Evolutionary conservation across 2,113 vertebrate genomes (phyloP).

Genomic region (Tupaia chinensis): DNA sequence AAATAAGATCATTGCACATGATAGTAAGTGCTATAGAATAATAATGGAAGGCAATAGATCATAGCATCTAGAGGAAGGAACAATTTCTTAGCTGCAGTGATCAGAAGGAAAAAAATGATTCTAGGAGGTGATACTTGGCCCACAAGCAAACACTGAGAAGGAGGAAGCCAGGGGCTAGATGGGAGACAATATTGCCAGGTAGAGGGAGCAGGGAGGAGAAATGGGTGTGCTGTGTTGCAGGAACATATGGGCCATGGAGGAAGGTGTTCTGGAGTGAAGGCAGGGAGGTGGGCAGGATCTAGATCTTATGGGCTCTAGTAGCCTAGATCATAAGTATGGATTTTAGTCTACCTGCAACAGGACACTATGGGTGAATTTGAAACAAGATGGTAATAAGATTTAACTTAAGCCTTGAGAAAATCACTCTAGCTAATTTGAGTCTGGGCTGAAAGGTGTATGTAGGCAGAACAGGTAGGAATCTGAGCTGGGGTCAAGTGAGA

Average conservation of each 20-base stretch:
- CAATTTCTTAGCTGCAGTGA: neutral
- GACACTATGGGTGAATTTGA: neutral
- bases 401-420: neutral
- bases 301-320: neutral
- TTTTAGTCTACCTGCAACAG: neutral
- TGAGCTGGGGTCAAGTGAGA: neutral
- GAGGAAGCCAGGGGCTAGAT: neutral
- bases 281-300: neutral
- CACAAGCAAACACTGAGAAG: neutral
- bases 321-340: neutral
- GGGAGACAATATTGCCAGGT: neutral
- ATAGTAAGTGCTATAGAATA: neutral
- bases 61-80: neutral
- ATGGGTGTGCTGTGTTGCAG: neutral
- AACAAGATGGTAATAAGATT: neutral
- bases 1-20: neutral
- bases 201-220: neutral
- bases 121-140: neutral
- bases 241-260: neutral
- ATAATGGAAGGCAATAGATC: neutral
- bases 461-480: neutral
- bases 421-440: neutral
- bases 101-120: neutral
- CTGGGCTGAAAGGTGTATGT: neutral
- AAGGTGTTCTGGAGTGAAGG: neutral